Percentiles rank a stretch among this genome's conserved stretches.
These are phyloP conservation scores for Orchesella cincta DNA, from an alignment of 1,140 invertebrate species.

Conservation along the genomic window DNA sequence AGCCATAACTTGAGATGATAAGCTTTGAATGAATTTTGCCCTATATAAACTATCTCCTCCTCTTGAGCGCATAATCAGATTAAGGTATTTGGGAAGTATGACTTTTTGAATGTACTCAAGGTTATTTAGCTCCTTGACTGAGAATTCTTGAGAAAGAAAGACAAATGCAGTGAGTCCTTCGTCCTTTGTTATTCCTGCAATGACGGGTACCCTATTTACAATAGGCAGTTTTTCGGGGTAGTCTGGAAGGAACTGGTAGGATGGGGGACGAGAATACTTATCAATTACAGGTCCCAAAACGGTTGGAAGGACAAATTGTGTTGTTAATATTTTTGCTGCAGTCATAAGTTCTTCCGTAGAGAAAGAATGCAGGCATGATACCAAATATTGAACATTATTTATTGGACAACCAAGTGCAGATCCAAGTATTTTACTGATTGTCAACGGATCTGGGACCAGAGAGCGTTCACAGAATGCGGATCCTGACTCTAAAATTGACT, in stretches of 20 bases:
- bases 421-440: neutral
- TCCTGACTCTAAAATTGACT: neutral
- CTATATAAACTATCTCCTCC: neutral
- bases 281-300: constrained; percentile 3
- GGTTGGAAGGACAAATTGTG: neutral
- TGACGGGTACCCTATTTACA: neutral
- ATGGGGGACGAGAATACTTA: neutral
- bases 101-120: neutral
- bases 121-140: neutral
- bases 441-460: neutral
- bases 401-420: neutral
- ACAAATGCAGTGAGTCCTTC: constrained; percentile 5
- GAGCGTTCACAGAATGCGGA: constrained; percentile 1
- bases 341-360: neutral
- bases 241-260: constrained; percentile 2
- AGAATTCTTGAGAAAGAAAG: neutral
- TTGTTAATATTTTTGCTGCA: neutral
- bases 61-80: neutral
- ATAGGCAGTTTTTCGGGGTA: neutral
- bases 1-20: neutral
- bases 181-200: neutral
- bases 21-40: neutral
- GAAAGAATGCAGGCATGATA: neutral
- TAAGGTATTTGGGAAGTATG: neutral
- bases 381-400: neutral